A percentile compares a stretch with the other conserved stretches of the same genome.
Conservation (phyloP, 2,113 vertebrate species). For the Notechis scutatus region DNA sequence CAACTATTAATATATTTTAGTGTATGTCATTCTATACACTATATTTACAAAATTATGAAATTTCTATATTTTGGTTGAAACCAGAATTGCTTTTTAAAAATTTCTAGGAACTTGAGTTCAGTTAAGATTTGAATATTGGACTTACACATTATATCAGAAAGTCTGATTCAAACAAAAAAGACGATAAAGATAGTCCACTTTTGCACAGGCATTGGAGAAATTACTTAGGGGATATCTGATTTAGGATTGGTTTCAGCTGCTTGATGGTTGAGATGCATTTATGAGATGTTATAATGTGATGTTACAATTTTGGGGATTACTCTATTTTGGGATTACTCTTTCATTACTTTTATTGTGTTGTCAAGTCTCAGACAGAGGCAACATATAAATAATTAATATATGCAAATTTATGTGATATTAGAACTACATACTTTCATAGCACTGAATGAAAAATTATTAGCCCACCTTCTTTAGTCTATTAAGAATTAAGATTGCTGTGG, state of each 20-base stretch:
- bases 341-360: background rate
- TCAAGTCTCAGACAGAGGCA: background rate
- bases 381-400: background rate
- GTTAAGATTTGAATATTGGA: background rate
- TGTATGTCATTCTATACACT: background rate
- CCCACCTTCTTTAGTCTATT: slow-evolving; percentile 85
- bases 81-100: background rate
- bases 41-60: background rate
- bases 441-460: background rate
- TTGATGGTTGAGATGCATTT: background rate
- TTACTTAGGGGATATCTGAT: background rate
- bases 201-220: background rate
- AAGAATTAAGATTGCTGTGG: slow-evolving; percentile 82
- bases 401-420: background rate
- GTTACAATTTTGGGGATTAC: background rate
- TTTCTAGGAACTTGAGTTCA: background rate
- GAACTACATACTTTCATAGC: background rate
- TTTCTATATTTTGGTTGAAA: background rate
- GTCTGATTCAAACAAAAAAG: background rate
- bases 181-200: background rate
- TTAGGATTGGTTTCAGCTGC: background rate
- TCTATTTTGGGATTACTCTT: background rate
- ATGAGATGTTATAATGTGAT: background rate
- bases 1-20: background rate
- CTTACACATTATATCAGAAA: background rate